These are phyloP conservation scores for Pangasianodon gigas DNA, from an alignment of 2,113 vertebrate species.

Conservation along the genomic window DNA sequence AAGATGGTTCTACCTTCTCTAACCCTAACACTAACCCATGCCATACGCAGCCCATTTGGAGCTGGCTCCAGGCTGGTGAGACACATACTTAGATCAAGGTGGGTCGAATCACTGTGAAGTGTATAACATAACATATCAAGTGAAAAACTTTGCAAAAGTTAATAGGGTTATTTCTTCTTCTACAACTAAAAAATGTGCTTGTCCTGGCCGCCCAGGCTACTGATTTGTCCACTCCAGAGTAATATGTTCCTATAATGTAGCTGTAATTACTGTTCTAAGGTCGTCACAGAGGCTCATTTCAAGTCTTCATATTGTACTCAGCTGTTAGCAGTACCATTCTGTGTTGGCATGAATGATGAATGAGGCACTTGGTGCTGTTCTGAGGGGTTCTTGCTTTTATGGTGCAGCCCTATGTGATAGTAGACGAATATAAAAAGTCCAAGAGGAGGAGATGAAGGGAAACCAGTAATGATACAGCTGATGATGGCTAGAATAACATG, in stretches of 20 bases:
- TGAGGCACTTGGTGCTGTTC: background rate
- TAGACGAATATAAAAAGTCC: background rate
- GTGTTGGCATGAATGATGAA: background rate
- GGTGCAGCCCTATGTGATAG: background rate
- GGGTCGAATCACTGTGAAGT: background rate
- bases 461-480: slow-evolving; percentile 31
- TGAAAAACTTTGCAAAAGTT: background rate
- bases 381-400: slow-evolving; percentile 1
- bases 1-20: background rate
- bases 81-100: background rate
- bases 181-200: background rate
- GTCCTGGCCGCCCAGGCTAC: background rate
- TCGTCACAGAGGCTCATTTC: background rate
- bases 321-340: background rate
- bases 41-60: background rate
- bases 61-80: background rate
- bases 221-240: background rate
- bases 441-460: background rate
- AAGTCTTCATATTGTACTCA: background rate
- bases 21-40: background rate
- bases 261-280: background rate
- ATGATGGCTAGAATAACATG: slow-evolving; percentile 42
- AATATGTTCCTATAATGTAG: background rate
- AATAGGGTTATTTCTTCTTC: background rate
- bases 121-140: background rate